phyloP scores from a whole-genome alignment of 2,797 vertebrate species.

The Hemibagrus guttatus region DNA sequence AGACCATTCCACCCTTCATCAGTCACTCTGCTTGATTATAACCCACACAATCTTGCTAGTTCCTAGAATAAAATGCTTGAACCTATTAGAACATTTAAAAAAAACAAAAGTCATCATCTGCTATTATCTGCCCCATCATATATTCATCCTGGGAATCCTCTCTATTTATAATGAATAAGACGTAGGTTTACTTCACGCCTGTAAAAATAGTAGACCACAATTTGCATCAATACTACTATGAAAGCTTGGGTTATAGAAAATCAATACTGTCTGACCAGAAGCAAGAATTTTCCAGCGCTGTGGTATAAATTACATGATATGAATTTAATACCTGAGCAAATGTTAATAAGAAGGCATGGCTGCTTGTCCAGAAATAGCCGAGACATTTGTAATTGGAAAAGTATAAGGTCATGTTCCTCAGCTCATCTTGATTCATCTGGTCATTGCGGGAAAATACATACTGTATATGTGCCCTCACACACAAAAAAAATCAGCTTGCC shows the following conservation, averaged over 20 bases:
- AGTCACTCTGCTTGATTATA: background rate
- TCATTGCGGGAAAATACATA: background rate
- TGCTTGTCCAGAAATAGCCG: background rate
- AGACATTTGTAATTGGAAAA: background rate
- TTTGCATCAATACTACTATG: background rate
- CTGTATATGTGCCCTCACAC: background rate
- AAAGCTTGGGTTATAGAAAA: background rate
- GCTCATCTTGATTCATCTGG: background rate
- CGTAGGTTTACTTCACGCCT: background rate
- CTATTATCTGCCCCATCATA: background rate
- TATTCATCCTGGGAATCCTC: background rate
- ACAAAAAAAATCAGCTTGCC: background rate
- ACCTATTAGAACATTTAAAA: background rate
- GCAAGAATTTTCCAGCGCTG: too few relatives aligned
- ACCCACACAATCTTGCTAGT: background rate
- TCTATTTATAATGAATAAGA: background rate
- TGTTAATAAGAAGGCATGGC: background rate
- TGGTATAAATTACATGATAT: background rate
- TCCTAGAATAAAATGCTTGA: background rate
- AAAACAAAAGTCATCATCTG: too few relatives aligned
- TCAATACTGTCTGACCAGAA: background rate
- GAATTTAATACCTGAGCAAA: slow-evolving; percentile 5
- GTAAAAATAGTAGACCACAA: background rate
- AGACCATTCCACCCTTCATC: too few relatives aligned
- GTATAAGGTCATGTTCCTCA: slow-evolving; percentile 1